These are phyloP conservation scores for Drosophila subsilvestris DNA, from an alignment of 2,888 invertebrate species.

Conservation along the genomic window DNA sequence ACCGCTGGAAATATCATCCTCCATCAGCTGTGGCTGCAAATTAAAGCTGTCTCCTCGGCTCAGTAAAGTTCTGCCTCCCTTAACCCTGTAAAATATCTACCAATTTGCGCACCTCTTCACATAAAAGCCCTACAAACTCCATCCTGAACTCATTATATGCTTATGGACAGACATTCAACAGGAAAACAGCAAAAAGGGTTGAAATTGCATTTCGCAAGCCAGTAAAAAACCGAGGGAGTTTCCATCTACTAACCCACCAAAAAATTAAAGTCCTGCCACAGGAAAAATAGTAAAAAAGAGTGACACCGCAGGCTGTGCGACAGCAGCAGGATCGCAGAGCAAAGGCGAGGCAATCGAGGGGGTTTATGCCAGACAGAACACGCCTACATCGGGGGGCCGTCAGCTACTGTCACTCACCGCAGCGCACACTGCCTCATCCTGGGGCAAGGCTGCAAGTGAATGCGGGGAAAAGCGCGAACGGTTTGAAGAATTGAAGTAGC, in stretches of 20 bases:
- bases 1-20: not conserved
- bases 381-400: conserved; percentile 24
- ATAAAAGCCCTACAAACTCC: conserved; percentile 1
- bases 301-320: conserved; percentile 44
- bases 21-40: not conserved
- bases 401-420: conserved; percentile 27
- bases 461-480: conserved; percentile 7
- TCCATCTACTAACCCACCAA: not conserved
- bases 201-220: not conserved
- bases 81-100: not conserved
- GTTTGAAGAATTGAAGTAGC: conserved; percentile 48
- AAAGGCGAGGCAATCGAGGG: not conserved
- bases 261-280: conserved; percentile 26
- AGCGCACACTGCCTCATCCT: conserved; percentile 3
- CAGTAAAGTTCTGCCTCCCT: not conserved
- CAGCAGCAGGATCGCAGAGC: conserved; percentile 20
- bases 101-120: not conserved
- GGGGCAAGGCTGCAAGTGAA: conserved; percentile 55
- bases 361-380: conserved; percentile 40
- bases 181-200: not conserved
- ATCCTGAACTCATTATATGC: conserved; percentile 1
- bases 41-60: not conserved
- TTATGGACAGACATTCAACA: conserved; percentile 1
- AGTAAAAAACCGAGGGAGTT: conserved; percentile 10
- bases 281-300: conserved; percentile 4